Conservation (phyloP, 1,140 invertebrate species). For the Globodera rostochiensis region DNA sequence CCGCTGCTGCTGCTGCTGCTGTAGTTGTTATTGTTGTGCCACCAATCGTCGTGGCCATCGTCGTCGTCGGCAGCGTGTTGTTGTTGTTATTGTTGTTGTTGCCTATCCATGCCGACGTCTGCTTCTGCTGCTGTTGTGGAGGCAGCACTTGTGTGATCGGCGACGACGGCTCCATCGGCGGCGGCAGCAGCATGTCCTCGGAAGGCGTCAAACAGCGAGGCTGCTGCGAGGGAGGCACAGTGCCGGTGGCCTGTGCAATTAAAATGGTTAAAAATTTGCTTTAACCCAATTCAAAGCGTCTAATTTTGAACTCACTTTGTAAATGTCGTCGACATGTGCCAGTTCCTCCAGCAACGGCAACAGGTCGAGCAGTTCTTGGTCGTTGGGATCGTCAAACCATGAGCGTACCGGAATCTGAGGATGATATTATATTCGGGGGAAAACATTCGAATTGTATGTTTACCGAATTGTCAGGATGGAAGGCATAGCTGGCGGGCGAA, state of each 20-base stretch:
- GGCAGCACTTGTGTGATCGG: constrained; percentile 13
- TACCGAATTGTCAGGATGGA: constrained; percentile 99
- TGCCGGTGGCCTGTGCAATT: neutral
- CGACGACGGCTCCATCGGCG: constrained; percentile 7
- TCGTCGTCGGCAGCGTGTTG: neutral
- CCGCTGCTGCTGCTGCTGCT: too few relatives aligned
- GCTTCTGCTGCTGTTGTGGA: neutral
- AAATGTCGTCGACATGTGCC: constrained; percentile 71
- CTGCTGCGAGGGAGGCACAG: constrained; percentile 12
- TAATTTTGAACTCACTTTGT: constrained; percentile 34
- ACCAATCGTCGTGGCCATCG: neutral
- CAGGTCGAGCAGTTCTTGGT: constrained; percentile 88
- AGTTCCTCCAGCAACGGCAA: constrained; percentile 94
- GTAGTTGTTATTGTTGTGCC: neutral
- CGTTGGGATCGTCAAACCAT: constrained; percentile 95
- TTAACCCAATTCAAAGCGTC: too few relatives aligned
- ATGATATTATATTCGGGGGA: neutral
- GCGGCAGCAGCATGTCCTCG: constrained; percentile 16
- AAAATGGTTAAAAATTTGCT: neutral
- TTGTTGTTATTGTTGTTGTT: neutral
- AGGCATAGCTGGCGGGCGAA: constrained; percentile 98
- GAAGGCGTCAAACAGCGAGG: constrained; percentile 3
- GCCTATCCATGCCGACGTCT: too few relatives aligned
- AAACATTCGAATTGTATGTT: constrained; percentile 66
- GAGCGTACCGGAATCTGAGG: constrained; percentile 88